These are phyloP conservation scores for Heliothis peltigera DNA, from an alignment of 2,888 invertebrate species.

Conservation along the genomic window DNA sequence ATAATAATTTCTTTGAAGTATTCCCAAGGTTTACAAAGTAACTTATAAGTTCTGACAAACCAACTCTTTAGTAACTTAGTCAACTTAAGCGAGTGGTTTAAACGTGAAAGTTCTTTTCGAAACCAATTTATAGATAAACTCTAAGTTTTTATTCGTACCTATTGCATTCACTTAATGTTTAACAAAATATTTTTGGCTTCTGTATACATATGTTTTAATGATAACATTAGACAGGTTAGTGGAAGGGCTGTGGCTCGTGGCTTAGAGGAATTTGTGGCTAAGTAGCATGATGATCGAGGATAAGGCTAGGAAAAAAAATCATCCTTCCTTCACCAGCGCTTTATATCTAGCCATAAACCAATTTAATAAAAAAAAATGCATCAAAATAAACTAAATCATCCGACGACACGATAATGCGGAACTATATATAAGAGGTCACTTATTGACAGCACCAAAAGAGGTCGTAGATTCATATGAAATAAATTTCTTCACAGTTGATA, in stretches of 20 bases:
- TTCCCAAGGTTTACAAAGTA: background rate
- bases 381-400: background rate
- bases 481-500: slow-evolving; percentile 87
- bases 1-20: background rate
- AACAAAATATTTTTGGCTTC: slow-evolving; percentile 18
- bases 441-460: slow-evolving; percentile 82
- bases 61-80: background rate
- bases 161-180: slow-evolving; percentile 17
- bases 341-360: background rate
- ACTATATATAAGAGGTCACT: slow-evolving; percentile 75
- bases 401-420: slow-evolving; percentile 46
- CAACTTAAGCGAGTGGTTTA: background rate
- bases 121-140: slow-evolving; percentile 17
- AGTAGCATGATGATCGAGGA: too few species aligned
- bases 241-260: too few species aligned
- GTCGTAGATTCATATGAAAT: slow-evolving; percentile 87
- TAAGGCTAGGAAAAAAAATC: too few species aligned
- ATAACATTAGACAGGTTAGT: slow-evolving; percentile 5
- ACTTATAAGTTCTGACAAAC: background rate
- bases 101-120: slow-evolving; percentile 12
- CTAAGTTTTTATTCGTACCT: slow-evolving; percentile 28
- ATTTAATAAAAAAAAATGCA: background rate
- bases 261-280: too few species aligned
- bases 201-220: slow-evolving; percentile 6
- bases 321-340: too few species aligned